phyloP scores from a whole-genome alignment of 2,113 vertebrate species.

The Engraulis encrasicolus region DNA sequence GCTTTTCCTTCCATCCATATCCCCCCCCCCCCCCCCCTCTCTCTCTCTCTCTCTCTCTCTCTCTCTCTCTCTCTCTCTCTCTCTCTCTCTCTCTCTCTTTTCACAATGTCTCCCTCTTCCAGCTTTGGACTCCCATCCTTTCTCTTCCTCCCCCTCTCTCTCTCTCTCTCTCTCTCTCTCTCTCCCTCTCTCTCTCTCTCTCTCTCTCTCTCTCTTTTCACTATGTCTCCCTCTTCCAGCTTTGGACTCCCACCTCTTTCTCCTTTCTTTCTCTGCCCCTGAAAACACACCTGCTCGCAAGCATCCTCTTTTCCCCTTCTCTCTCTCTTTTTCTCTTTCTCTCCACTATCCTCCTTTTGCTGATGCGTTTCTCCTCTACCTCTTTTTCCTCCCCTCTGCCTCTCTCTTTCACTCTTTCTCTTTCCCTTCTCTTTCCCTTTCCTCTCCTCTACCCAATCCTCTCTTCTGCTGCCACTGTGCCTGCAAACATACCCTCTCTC shows the following conservation, averaged over 20 bases:
- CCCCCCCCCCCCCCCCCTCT: too few species aligned
- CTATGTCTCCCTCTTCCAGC: too few species aligned
- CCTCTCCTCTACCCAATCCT: conserved; percentile 50
- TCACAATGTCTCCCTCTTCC: too few species aligned
- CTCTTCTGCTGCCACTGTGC: too few species aligned
- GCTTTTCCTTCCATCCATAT: too few species aligned
- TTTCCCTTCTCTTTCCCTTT: conserved; percentile 42
- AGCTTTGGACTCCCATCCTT: not conserved
- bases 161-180: conserved; percentile 4
- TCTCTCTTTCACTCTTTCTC: conserved; percentile 27
- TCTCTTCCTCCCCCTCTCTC: conserved; percentile 46
- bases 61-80: too few species aligned
- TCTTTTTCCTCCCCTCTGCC: conserved; percentile 18
- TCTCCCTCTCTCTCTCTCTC: not conserved
- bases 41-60: too few species aligned
- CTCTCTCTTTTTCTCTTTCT: conserved; percentile 35
- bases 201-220: conserved; percentile 22
- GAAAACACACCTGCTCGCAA: not conserved
- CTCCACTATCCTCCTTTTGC: conserved; percentile 38
- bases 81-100: too few species aligned
- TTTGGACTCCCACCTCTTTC: too few species aligned
- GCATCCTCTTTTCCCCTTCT: conserved; percentile 30
- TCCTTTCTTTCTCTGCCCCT: not conserved
- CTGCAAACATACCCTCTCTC: too few species aligned
- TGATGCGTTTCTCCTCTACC: too few species aligned